Evolutionary conservation across 2,113 vertebrate genomes (phyloP).

Genomic region (Antechinus stuartii): DNA sequence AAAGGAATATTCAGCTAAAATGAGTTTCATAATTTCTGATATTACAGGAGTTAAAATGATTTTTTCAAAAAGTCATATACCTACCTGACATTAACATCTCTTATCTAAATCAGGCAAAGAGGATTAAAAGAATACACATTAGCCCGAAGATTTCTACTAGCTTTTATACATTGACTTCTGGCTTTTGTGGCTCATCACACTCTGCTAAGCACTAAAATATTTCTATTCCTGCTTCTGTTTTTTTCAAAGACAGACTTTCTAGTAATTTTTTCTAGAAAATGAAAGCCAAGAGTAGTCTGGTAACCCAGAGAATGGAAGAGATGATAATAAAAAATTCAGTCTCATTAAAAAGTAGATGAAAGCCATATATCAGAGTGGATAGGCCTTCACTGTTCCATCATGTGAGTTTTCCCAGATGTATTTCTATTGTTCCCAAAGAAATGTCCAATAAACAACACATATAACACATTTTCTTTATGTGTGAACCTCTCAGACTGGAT

Average conservation of each 20-base stretch:
- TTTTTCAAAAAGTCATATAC: neutral
- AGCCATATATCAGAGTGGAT: neutral
- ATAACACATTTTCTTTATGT: neutral
- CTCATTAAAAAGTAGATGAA: neutral
- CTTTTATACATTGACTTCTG: neutral
- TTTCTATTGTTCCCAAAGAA: neutral
- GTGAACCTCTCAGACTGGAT: neutral
- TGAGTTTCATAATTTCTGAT: neutral
- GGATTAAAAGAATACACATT: neutral
- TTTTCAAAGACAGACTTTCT: neutral
- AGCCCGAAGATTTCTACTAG: neutral
- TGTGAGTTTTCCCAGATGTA: neutral
- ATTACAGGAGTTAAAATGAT: neutral
- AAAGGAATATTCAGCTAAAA: neutral
- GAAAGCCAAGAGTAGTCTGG: neutral
- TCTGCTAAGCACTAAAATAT: neutral
- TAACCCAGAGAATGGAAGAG: neutral
- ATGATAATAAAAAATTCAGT: neutral
- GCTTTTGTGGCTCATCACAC: neutral
- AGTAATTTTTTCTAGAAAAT: neutral
- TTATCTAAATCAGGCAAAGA: neutral
- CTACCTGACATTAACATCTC: neutral
- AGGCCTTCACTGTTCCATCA: neutral
- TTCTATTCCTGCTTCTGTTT: constrained; percentile 25
- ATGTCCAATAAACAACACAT: neutral